Evolutionary conservation across 2,888 invertebrate species (phyloP).

Genomic region (Brachypalpus laphriformis): DNA sequence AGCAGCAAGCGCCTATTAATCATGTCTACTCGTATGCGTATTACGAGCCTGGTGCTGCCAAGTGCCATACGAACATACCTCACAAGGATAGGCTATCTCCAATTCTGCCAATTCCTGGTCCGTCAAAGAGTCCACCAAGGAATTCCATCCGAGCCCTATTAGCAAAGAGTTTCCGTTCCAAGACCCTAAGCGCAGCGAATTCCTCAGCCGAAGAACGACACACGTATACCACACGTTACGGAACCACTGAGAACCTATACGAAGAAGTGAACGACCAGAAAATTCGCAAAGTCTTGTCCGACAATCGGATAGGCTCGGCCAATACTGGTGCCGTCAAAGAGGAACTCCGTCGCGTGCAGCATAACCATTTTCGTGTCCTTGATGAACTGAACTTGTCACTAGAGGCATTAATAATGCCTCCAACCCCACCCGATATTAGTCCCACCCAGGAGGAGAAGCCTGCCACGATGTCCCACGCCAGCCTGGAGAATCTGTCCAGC

Average conservation of each 20-base stretch:
- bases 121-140: constrained; percentile 82
- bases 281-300: constrained; percentile 82
- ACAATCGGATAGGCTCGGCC: constrained; percentile 86
- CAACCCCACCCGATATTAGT: constrained; percentile 83
- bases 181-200: constrained; percentile 78
- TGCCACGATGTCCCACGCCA: constrained; percentile 79
- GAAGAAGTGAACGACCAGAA: constrained; percentile 82
- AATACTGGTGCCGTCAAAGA: constrained; percentile 90
- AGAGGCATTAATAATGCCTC: constrained; percentile 95
- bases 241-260: constrained; percentile 88
- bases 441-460: constrained; percentile 85
- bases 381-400: constrained; percentile 94
- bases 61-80: constrained; percentile 86
- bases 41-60: constrained; percentile 88
- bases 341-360: constrained; percentile 92
- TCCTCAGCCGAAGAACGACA: constrained; percentile 83
- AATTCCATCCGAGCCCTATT: constrained; percentile 81
- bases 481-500: constrained; percentile 81
- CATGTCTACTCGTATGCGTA: constrained; percentile 92
- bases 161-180: constrained; percentile 81
- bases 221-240: constrained; percentile 90
- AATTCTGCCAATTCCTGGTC: constrained; percentile 76
- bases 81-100: constrained; percentile 78
- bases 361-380: constrained; percentile 91
- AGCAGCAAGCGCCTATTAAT: constrained; percentile 77